Conservation (phyloP, 2,888 invertebrate species). For the Harpagoxenus sublaevis region DNA sequence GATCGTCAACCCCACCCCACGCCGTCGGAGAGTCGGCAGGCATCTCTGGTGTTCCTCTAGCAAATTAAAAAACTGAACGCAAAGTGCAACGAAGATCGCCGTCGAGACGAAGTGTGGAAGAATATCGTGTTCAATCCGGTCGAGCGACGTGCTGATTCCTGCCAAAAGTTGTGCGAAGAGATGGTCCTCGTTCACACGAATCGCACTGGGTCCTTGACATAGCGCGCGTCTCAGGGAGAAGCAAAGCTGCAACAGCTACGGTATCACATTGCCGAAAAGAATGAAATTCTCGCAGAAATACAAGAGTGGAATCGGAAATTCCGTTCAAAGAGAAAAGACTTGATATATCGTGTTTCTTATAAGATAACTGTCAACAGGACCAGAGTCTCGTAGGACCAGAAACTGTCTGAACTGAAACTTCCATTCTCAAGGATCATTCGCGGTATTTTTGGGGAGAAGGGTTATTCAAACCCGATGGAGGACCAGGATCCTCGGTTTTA, state of each 20-base stretch:
- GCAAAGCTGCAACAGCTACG: no score
- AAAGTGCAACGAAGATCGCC: conserved; percentile 23
- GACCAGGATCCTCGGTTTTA: not conserved
- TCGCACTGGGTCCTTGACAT: not conserved
- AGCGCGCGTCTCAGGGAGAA: not conserved
- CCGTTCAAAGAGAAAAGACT: not conserved
- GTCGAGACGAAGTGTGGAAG: not conserved
- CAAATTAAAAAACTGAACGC: conserved; percentile 17
- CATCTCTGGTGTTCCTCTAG: conserved; percentile 20
- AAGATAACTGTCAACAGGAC: not conserved
- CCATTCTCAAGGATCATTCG: not conserved
- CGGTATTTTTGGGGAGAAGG: not conserved
- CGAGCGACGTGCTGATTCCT: conserved; percentile 58
- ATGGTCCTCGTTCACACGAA: conserved; percentile 9
- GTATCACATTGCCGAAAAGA: no score
- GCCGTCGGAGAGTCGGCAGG: not conserved
- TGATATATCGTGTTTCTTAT: not conserved
- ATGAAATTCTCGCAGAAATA: not conserved
- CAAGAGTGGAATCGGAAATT: not conserved
- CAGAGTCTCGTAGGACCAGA: not conserved
- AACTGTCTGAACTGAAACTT: not conserved
- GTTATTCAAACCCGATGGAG: not conserved
- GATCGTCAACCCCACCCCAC: conserved; percentile 3
- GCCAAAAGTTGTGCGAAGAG: conserved; percentile 61
- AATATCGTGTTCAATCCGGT: conserved; percentile 9